Percentiles rank a stretch among this genome's conserved stretches.
Evolutionary conservation across 1,140 invertebrate genomes (phyloP).

Genomic region (Zaprionus taronus): DNA sequence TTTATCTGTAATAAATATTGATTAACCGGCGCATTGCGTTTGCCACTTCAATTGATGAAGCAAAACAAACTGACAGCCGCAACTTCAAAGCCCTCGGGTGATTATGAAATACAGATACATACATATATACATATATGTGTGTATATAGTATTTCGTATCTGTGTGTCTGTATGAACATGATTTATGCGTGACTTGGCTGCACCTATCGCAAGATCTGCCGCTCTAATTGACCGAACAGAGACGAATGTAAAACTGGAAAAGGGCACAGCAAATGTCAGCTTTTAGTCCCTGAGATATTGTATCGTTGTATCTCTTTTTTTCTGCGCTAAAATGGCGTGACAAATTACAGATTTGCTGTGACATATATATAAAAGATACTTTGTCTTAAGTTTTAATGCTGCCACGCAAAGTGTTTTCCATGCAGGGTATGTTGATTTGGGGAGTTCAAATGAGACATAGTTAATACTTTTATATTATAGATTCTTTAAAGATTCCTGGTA

Average conservation of each 20-base stretch:
- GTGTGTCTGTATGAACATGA: not conserved
- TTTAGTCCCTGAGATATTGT: conserved; percentile 26
- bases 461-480: no score
- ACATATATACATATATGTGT: not conserved
- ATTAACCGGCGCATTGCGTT: conserved; percentile 23
- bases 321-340: conserved; percentile 48
- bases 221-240: conserved; percentile 37
- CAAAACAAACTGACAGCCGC: conserved; percentile 14
- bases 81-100: conserved; percentile 35
- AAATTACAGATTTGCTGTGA: conserved; percentile 60
- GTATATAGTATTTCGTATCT: not conserved
- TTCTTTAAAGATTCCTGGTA: not conserved
- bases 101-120: conserved; percentile 27
- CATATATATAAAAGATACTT: conserved; percentile 54
- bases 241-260: conserved; percentile 42
- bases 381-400: conserved; percentile 39
- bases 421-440: not conserved
- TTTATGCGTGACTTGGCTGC: conserved; percentile 37
- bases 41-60: conserved; percentile 22
- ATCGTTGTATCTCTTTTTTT: not conserved
- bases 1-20: conserved; percentile 30
- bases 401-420: not conserved
- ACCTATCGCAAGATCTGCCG: conserved; percentile 37
- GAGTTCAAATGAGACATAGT: not conserved
- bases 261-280: conserved; percentile 38